These are phyloP conservation scores for Pinna nobilis DNA, from an alignment of 1,140 invertebrate species.

Conservation along the genomic window DNA sequence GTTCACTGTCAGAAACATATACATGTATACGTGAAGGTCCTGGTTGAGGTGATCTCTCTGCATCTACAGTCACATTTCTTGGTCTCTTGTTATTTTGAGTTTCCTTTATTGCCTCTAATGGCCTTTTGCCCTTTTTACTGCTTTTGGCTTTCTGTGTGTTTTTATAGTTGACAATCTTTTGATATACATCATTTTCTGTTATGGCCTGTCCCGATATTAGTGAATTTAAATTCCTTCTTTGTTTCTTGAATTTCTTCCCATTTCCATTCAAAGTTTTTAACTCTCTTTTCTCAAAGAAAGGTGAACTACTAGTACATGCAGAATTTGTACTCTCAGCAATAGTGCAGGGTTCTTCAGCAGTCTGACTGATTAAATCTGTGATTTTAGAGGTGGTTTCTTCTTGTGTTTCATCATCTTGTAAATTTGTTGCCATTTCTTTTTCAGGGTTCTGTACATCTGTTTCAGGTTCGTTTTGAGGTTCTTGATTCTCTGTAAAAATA, in stretches of 20 bases:
- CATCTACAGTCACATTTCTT: neutral
- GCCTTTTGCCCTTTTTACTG: neutral
- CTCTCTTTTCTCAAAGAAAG: too few relatives aligned
- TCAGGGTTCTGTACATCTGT: too few relatives aligned
- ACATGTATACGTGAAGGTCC: conserved; percentile 12
- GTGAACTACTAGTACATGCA: too few relatives aligned
- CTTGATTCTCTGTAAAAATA: conserved; percentile 6
- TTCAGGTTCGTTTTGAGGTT: too few relatives aligned
- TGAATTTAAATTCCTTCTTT: conserved; percentile 34
- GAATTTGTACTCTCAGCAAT: too few relatives aligned
- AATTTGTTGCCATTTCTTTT: neutral
- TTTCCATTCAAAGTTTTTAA: too few relatives aligned
- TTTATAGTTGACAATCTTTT: neutral
- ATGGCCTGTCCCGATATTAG: conserved; percentile 19
- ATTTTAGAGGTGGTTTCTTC: neutral
- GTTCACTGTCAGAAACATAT: neutral
- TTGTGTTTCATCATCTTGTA: neutral
- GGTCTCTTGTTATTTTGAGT: neutral
- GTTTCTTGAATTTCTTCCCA: too few relatives aligned
- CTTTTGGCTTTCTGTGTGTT: neutral
- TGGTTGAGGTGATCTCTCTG: neutral
- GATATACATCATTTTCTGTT: neutral
- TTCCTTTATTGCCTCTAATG: neutral
- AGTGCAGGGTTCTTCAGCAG: conserved; percentile 5
- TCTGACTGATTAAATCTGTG: neutral